Base-by-base conservation (phyloP, 2,797 vertebrate genomes). In the Urophycis tenuis region DNA sequence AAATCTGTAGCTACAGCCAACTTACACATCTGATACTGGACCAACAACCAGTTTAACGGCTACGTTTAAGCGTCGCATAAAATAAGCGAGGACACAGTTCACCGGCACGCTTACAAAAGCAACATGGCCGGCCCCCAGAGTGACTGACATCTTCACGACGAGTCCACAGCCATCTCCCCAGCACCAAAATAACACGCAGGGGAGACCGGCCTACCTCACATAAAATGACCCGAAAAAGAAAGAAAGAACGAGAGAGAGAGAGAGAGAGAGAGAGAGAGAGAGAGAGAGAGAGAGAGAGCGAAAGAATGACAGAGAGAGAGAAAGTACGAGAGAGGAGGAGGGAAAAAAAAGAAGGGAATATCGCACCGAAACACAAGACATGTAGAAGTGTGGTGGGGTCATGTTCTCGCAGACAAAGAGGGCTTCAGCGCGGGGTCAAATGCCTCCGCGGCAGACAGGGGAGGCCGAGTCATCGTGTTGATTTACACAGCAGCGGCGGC, bases 171-270 rank as follows among this genome's bases (percentile, higher is more conserved):
- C 45, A 53, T 53, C 45, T 22, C 45, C 45, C 45, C 19, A 53
- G 19, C 45, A 5, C 45, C 45, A 12, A 41, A 41, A 41, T 41
- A 14, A 41, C 39, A 41, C 14, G 39, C 12, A 41, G 39, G 39
- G 11, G 39, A 41, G 14, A 15, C 39, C 11, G 2, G 39, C 39
- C 39, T 41, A 17, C 39, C 39, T 49, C 45, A 19, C 95, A 99
- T 98, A 98, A 98, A 97, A 83, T 97, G 81, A 32, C 85, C 79
- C n/a, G 6, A 60, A 60, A 22, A 49, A 49, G 22, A 19, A 49
- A 1, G 45, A 49, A 49, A 9, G 22, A 25, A 60, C 7, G n/a
- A 60, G 7, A 60, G 53, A 25, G 25, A 60, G 7, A 60, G 19
- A 49, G 45, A 22, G 19, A 49, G 19, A 0, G 8, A 60, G 14